Conservation (phyloP, 2,113 vertebrate genomes). For the Callionymus lyra region DNA sequence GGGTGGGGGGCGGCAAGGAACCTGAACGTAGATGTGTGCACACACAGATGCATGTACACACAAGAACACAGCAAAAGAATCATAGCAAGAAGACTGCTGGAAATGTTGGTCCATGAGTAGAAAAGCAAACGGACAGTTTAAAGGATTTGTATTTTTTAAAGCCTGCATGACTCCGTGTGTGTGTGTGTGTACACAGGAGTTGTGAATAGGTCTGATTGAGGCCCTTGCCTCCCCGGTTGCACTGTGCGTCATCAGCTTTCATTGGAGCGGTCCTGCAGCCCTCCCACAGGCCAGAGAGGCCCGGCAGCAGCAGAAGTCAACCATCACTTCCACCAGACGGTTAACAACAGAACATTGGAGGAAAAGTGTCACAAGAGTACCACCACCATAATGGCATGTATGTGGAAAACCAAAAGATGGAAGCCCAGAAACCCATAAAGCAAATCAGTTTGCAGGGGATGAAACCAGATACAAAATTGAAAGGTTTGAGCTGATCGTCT, state of each 20-base stretch:
- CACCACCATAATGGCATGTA: too few species aligned
- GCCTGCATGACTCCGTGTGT: conserved; percentile 6
- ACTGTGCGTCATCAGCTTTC: conserved; percentile 46
- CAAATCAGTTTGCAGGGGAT: too few species aligned
- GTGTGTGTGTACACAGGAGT: conserved; percentile 29
- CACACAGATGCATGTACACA: conserved; percentile 2
- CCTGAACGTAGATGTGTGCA: neutral
- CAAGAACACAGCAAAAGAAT: conserved; percentile 4
- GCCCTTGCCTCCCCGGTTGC: conserved; percentile 38
- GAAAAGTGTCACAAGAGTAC: too few species aligned
- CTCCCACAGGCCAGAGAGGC: conserved; percentile 27
- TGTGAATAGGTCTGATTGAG: conserved; percentile 57
- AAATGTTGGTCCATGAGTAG: conserved; percentile 17
- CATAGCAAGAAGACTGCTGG: too few species aligned
- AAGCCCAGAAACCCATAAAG: too few species aligned
- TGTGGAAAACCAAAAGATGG: too few species aligned
- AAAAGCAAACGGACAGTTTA: conserved; percentile 28
- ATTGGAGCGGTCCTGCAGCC: conserved; percentile 45
- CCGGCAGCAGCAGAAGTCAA: conserved; percentile 3
- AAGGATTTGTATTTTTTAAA: conserved; percentile 40
- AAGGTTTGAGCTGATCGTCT: too few species aligned
- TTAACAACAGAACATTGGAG: too few species aligned
- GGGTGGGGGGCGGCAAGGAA: conserved; percentile 7
- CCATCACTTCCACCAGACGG: too few species aligned
- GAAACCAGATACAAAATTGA: too few species aligned